Percentiles rank a stretch among this genome's conserved stretches.
phyloP scores from a whole-genome alignment of 2,888 invertebrate genomes.

The Ctenicera cuprea region DNA sequence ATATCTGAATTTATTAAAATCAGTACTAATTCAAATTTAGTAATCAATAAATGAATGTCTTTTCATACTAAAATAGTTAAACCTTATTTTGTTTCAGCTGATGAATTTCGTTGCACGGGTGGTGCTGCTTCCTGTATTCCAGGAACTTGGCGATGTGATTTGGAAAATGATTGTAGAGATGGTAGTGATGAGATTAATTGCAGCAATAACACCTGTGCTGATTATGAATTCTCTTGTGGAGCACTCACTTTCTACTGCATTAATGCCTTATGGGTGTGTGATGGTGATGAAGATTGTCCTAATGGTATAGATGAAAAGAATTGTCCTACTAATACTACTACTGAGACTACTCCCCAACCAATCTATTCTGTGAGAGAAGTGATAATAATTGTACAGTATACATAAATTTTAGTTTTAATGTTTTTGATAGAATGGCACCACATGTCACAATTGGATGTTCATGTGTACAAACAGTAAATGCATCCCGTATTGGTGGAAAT shows the following conservation, averaged over 20 bases:
- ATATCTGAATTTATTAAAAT: too few relatives aligned
- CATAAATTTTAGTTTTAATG: too few relatives aligned
- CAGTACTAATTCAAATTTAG: too few relatives aligned
- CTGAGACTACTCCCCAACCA: constrained; percentile 19
- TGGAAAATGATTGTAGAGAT: constrained; percentile 84
- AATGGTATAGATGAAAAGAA: constrained; percentile 77
- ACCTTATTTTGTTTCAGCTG: too few relatives aligned
- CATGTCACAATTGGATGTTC: constrained; percentile 88
- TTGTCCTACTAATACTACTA: constrained; percentile 68
- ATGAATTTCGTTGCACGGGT: background rate
- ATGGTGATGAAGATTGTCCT: constrained; percentile 75
- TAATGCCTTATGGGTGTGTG: constrained; percentile 74
- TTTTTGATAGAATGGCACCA: constrained; percentile 66
- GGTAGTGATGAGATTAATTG: constrained; percentile 62
- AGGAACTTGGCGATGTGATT: constrained; percentile 86
- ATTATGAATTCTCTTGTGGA: constrained; percentile 11
- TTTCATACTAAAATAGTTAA: too few relatives aligned
- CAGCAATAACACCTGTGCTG: background rate
- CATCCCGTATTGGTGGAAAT: constrained; percentile 87
- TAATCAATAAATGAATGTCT: too few relatives aligned
- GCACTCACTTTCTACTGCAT: constrained; percentile 73
- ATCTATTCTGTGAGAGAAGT: background rate
- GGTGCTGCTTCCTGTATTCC: constrained; percentile 77
- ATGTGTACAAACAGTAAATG: constrained; percentile 82
- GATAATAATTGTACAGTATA: too few relatives aligned